Evolutionary conservation across 2,797 vertebrate species (phyloP), one percentile per base, ranked within the genome.

Genomic region (Pseudotriccus pelzelni): DNA sequence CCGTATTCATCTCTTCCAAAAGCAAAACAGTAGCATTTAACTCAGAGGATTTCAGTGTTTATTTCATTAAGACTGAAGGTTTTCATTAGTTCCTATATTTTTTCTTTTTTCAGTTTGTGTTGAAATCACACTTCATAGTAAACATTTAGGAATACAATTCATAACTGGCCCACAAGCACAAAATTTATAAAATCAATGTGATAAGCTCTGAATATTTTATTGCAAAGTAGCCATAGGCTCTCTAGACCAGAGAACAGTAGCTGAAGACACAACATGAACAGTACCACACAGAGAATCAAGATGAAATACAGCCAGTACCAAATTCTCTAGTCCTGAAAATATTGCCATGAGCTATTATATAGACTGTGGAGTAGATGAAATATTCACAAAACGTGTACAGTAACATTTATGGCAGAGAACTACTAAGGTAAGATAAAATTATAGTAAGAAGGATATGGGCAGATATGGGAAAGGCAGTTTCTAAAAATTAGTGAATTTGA

Each of bases 401-500:
- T 78, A 66, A 10, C 18, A 76, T 66, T 81, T 91, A 64, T 27
- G 21, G 59, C 28, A 90, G 19, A 75, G 24, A 72, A 62, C 43
- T 87, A 37, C 30, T 84, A 58, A 58, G 32, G 11, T 47, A 78
- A 60, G 53, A 72, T 73, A 72, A 76, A 37, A 7, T 7, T 25
- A 50, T 11, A 30, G 12, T 9, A 70, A 43, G 8, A 78, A 85
- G 24, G 68, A 75, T 62, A 78, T 4, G 8, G 41, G 8, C 30
- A 91, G 30, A 74, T 91, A 62, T 6, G 10, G 59, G 58, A 85
- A 89, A 77, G 8, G 4, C 15, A 85, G 56, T 91, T 83, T 89
- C 78, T 70, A 53, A 46, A 67, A 89, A 85, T 89, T 87, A 91
- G 39, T 46, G 72, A 90, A 79, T 87, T 76, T 89, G 47, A 89